Percentiles rank a stretch among this genome's conserved stretches.
phyloP scores from a whole-genome alignment of 2,113 vertebrate genomes.

The Chitala chitala region DNA sequence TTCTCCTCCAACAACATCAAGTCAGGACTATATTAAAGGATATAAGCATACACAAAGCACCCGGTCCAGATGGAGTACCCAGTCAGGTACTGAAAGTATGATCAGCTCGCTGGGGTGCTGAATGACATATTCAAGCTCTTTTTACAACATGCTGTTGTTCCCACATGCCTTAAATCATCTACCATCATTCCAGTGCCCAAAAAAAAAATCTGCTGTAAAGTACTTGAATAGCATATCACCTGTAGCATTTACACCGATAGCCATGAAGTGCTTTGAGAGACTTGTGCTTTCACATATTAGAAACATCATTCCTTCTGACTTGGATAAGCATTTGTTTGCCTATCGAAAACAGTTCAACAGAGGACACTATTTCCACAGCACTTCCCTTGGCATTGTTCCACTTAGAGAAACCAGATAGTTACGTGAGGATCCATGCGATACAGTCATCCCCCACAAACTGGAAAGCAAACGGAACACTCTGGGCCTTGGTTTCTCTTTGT shows the following conservation, averaged over 20 bases:
- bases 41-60: background rate
- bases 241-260: background rate
- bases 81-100: background rate
- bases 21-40: background rate
- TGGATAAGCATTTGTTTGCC: no score
- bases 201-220: background rate
- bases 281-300: background rate
- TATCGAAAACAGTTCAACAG: background rate
- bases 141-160: background rate
- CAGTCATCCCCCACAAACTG: no score
- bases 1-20: background rate
- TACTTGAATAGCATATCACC: background rate
- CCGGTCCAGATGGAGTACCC: background rate
- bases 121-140: background rate
- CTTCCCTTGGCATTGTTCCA: background rate
- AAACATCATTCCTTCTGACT: background rate
- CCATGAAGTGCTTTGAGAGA: background rate
- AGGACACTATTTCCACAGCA: background rate
- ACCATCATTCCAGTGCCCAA: background rate
- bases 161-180: background rate
- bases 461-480: no score
- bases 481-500: no score
- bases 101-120: background rate
- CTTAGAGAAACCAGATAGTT: no score
- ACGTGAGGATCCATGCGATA: no score